Evolutionary conservation across 2,888 invertebrate species (phyloP).

Genomic region (Yponomeuta plumbellus): DNA sequence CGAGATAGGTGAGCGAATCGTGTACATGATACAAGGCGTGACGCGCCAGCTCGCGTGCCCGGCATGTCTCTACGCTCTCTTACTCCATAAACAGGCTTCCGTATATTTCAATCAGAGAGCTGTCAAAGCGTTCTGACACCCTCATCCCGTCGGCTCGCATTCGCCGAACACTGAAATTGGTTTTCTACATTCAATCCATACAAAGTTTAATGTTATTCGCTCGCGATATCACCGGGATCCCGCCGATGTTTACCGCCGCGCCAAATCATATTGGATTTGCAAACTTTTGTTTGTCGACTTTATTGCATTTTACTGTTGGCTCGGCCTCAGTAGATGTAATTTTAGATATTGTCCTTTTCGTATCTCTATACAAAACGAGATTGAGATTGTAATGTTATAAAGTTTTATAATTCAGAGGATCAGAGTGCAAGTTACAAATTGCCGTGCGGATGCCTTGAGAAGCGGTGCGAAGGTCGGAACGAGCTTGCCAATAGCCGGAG

Average conservation of each 20-base stretch:
- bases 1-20: too few relatives aligned
- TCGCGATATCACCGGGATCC: constrained; percentile 76
- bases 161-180: constrained; percentile 77
- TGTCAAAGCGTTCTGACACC: constrained; percentile 79
- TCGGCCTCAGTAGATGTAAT: constrained; percentile 69
- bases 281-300: constrained; percentile 76
- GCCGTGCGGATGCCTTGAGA: constrained; percentile 55
- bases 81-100: constrained; percentile 76
- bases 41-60: constrained; percentile 25
- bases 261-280: constrained; percentile 77
- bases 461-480: constrained; percentile 23
- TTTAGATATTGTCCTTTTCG: constrained; percentile 61
- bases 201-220: constrained; percentile 78
- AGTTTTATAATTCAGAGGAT: constrained; percentile 18
- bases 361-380: constrained; percentile 42
- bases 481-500: constrained; percentile 1
- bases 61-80: constrained; percentile 47
- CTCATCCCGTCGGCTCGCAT: constrained; percentile 77
- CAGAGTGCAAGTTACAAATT: constrained; percentile 55
- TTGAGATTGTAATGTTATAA: constrained; percentile 14
- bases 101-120: constrained; percentile 80
- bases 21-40: not conserved
- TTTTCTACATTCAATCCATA: constrained; percentile 78
- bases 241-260: constrained; percentile 76
- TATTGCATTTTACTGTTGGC: constrained; percentile 74